Conservation (phyloP, 2,113 vertebrate genomes). For the Gadus macrocephalus region DNA sequence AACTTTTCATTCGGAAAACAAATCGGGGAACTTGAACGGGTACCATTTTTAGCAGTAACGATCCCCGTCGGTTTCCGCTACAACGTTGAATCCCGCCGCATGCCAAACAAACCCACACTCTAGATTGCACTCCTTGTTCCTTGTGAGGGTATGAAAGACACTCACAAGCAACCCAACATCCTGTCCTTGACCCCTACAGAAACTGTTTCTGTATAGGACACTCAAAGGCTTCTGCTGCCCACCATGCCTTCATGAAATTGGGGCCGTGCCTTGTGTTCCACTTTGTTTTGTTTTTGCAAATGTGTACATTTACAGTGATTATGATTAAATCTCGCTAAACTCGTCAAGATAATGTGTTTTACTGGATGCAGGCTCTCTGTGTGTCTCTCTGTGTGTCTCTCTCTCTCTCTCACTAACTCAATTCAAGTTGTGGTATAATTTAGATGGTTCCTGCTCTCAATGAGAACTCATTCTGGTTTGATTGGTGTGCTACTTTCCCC, state of each 20-base stretch:
- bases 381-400: too few species aligned
- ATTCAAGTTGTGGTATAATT: too few species aligned
- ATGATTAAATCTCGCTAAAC: constrained; percentile 29
- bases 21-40: too few species aligned
- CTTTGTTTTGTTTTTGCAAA: constrained; percentile 38
- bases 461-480: too few species aligned
- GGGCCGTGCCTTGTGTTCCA: constrained; percentile 29
- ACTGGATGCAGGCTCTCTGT: too few species aligned
- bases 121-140: background rate
- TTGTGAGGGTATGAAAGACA: constrained; percentile 40
- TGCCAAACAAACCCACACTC: constrained; percentile 7
- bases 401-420: too few species aligned
- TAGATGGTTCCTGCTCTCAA: too few species aligned
- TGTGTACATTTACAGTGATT: constrained; percentile 53
- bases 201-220: constrained; percentile 26
- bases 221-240: constrained; percentile 43
- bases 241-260: constrained; percentile 53
- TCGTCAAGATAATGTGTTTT: too few species aligned
- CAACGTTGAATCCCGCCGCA: constrained; percentile 29
- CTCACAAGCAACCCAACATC: constrained; percentile 43
- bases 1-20: too few species aligned
- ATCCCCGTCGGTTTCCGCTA: constrained; percentile 1
- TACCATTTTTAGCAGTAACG: too few species aligned
- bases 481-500: too few species aligned
- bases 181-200: constrained; percentile 36